phyloP scores from a whole-genome alignment of 2,888 invertebrate genomes.

The Agonopterix alstromeriana region DNA sequence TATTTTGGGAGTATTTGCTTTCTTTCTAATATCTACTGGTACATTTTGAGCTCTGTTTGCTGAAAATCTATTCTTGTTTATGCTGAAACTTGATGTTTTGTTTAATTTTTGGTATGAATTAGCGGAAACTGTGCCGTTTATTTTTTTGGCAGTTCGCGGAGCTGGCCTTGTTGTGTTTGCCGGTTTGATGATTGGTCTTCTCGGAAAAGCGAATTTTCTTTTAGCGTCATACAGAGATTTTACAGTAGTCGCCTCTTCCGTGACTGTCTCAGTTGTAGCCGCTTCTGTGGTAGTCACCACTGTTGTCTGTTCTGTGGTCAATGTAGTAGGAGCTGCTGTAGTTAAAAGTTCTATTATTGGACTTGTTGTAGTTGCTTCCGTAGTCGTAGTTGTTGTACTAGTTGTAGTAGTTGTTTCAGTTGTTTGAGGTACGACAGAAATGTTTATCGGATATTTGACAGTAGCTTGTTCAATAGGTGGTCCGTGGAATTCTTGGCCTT shows the following conservation, averaged over 20 bases:
- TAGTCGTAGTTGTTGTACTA: slow-evolving; percentile 15
- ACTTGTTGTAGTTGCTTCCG: slow-evolving; percentile 22
- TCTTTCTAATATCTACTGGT: slow-evolving; percentile 56
- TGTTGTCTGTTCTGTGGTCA: slow-evolving; percentile 18
- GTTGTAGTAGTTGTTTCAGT: slow-evolving; percentile 20
- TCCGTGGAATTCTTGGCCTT: slow-evolving; percentile 58
- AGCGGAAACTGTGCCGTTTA: slow-evolving; percentile 33
- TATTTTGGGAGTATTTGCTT: slow-evolving; percentile 26
- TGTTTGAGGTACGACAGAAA: slow-evolving; percentile 33
- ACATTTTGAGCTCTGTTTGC: slow-evolving; percentile 58
- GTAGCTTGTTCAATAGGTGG: slow-evolving; percentile 38
- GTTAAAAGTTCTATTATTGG: slow-evolving; percentile 32
- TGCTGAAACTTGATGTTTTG: slow-evolving; percentile 50
- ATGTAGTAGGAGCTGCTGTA: slow-evolving; percentile 21
- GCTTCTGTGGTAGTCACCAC: slow-evolving; percentile 22
- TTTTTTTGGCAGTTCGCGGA: slow-evolving; percentile 37
- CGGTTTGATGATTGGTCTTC: slow-evolving; percentile 50
- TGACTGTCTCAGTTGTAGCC: slow-evolving; percentile 32
- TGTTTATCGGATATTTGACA: slow-evolving; percentile 38
- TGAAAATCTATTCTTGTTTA: slow-evolving; percentile 51
- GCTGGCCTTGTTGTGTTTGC: slow-evolving; percentile 44
- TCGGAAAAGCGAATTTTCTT: slow-evolving; percentile 60
- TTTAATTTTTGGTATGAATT: slow-evolving; percentile 45
- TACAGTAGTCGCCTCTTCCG: slow-evolving; percentile 47
- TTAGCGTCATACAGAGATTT: slow-evolving; percentile 51